These are phyloP conservation scores for Gopherus evgoodei DNA, from an alignment of 2,113 vertebrate genomes.

Conservation along the genomic window DNA sequence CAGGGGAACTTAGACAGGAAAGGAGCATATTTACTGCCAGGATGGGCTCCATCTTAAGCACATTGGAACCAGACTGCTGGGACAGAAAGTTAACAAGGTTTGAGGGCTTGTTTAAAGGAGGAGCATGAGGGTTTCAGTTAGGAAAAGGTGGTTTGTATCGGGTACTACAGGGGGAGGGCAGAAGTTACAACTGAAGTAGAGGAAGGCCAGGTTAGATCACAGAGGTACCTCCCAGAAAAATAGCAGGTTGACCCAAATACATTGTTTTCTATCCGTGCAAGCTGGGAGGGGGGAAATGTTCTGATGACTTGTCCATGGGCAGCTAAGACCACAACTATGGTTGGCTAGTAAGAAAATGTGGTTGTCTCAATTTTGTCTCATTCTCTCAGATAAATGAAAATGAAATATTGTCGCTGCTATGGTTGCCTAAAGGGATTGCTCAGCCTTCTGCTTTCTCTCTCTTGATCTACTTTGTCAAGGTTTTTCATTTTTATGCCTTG, in stretches of 20 bases:
- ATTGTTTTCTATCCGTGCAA: background rate
- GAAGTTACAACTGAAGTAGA: background rate
- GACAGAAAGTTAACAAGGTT: background rate
- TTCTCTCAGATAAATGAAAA: background rate
- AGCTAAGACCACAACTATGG: background rate
- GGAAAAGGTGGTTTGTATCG: background rate
- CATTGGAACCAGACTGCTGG: background rate
- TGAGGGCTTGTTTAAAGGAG: background rate
- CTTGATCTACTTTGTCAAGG: background rate
- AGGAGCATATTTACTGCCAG: background rate
- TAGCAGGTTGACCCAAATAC: background rate
- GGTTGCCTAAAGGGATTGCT: background rate
- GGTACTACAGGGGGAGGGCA: background rate
- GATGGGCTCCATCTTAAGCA: background rate
- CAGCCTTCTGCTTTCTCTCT: background rate
- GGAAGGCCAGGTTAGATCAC: background rate
- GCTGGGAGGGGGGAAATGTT: background rate
- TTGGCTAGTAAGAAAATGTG: background rate
- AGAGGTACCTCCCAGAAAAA: background rate
- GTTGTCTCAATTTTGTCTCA: background rate
- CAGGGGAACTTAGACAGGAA: background rate
- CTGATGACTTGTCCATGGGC: background rate
- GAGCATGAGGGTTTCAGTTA: background rate
- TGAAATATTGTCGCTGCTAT: background rate
- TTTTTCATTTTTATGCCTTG: conserved; percentile 1